Evolutionary conservation across 2,113 vertebrate species (phyloP).

Genomic region (Ochotona curzoniae): DNA sequence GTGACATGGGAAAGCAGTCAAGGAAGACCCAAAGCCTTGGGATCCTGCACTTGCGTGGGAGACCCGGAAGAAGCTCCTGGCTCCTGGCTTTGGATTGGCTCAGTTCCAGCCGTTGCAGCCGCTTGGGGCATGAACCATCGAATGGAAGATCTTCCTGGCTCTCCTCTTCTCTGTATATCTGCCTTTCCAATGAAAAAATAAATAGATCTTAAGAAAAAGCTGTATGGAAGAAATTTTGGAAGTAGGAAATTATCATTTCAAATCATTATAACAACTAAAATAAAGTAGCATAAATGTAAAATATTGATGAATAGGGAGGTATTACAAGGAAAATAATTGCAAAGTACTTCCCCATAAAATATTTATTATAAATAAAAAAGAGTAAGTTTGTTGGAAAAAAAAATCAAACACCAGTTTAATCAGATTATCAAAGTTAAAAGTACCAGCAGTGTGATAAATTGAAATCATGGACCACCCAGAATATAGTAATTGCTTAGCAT

Average conservation of each 20-base stretch:
- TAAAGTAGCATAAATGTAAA: background rate
- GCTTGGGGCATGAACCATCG: no score
- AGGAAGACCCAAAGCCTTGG: no score
- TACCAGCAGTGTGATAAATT: background rate
- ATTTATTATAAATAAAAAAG: background rate
- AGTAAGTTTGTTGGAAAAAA: background rate
- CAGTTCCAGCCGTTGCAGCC: no score
- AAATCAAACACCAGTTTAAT: background rate
- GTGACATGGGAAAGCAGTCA: no score
- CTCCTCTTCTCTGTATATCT: background rate
- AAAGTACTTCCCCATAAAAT: background rate
- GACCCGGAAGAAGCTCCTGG: no score
- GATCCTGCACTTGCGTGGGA: no score
- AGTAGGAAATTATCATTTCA: background rate
- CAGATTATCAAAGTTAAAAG: background rate
- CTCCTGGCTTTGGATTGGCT: no score
- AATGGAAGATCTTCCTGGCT: no score
- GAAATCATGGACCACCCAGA: background rate
- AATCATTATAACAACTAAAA: background rate
- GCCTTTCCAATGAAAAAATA: background rate
- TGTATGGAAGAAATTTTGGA: background rate
- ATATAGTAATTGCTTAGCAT: background rate
- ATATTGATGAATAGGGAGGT: background rate
- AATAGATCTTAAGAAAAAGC: background rate
- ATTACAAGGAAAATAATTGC: background rate